These are phyloP conservation scores for Montipora cactus DNA, from an alignment of 64 coral and sea anemone species.

Conservation along the genomic window DNA sequence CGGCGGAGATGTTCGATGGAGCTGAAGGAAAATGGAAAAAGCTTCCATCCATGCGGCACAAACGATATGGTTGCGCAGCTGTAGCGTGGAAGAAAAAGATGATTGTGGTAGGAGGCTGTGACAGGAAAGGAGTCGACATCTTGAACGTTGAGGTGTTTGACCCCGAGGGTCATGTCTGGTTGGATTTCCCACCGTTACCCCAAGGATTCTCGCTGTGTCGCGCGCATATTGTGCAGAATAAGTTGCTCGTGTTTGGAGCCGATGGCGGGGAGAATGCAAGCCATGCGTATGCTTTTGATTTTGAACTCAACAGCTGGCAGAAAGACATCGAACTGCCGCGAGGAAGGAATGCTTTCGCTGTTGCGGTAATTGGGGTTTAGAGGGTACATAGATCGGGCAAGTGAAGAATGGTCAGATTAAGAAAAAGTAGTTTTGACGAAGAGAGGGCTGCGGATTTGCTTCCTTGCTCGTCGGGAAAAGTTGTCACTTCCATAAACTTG, in stretches of 20 bases:
- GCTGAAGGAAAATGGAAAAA: constrained; percentile 82
- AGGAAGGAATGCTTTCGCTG: constrained; percentile 78
- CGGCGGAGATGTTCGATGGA: constrained; percentile 81
- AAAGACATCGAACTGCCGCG: constrained; percentile 59
- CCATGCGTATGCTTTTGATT: constrained; percentile 73
- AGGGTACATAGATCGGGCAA: no score
- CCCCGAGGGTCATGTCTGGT: constrained; percentile 57
- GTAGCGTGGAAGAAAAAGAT: constrained; percentile 64
- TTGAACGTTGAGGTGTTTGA: constrained; percentile 75
- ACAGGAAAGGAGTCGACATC: constrained; percentile 79
- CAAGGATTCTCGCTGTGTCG: constrained; percentile 70
- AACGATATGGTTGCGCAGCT: constrained; percentile 82
- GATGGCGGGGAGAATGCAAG: constrained; percentile 58
- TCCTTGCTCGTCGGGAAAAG: no score
- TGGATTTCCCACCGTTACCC: constrained; percentile 61
- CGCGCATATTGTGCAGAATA: constrained; percentile 78
- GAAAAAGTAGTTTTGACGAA: no score
- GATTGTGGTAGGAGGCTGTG: constrained; percentile 83
- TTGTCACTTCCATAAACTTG: no score
- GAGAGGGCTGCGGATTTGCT: no score
- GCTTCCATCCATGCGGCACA: constrained; percentile 71
- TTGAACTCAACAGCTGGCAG: constrained; percentile 75
- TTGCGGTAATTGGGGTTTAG: constrained; percentile 71
- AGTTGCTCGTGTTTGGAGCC: constrained; percentile 77
- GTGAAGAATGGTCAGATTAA: no score